Evolutionary conservation across 1,140 invertebrate species (phyloP), one percentile per base, ranked within the genome.

Genomic region (Drosophila funebris): DNA sequence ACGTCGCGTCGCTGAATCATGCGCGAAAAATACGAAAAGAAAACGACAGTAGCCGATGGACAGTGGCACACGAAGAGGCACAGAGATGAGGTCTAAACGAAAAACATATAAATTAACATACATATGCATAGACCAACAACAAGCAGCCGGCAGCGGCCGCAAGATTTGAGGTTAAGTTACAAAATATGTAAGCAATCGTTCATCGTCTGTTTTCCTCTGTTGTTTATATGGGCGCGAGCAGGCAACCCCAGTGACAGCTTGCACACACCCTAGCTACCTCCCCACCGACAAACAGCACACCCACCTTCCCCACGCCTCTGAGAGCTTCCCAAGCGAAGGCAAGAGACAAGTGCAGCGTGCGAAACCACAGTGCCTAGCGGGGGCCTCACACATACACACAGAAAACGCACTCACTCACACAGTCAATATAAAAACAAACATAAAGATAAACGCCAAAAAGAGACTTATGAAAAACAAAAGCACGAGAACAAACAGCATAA

Each of bases 401-500:
- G 18, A 46, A 54, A 46, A 37, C 39, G 36, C 68, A 68, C 53
- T 63, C 73, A 63, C 39, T 36, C 33, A 52, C 43, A 50, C 41
- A 52, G 20, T 52, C 57, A 62, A 61, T 71, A 78, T 73, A 87
- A 81, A 85, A 85, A 85, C 82, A 85, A 85, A 85, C 82, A 84
- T 70, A 87, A 85, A 87, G 82, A 85, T 85, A 85, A 85, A 85
- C 82, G 69, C 82, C 64, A 82, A 87, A 85, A 85, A 87, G 82
- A 87, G 82, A 82, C 78, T 69, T 66, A 71, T 69, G 56, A 82
- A 87, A 85, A 85, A 85, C 79, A 78, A 83, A 83, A 77, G 63
- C 61, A 61, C 61, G 56, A 60, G 48, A 69, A 73, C 33, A 61
- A 73, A 67, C 61, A 70, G 50, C 60, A 70, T 63, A 71, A 72